Evolutionary conservation across 2,113 vertebrate species (phyloP).

Genomic region (Desmodus rotundus): DNA sequence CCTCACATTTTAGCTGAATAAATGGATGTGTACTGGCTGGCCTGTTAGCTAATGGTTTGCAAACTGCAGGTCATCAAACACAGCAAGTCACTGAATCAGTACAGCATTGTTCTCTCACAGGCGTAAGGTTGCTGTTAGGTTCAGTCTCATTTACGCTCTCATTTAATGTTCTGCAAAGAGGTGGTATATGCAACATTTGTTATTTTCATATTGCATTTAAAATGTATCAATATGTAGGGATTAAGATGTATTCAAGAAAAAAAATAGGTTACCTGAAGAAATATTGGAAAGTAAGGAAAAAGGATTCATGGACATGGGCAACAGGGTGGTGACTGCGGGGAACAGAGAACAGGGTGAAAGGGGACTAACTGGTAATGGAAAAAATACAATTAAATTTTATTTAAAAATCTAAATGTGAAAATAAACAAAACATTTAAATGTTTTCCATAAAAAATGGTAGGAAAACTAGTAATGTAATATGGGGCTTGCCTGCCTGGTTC

Average conservation of each 20-base stretch:
- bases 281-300: neutral
- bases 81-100: neutral
- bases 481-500: neutral
- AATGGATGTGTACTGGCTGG: neutral
- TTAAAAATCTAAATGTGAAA: neutral
- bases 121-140: neutral
- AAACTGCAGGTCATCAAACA: slow-evolving; percentile 42
- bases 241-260: slow-evolving; percentile 9
- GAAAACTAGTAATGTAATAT: neutral
- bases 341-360: too few species aligned
- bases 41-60: slow-evolving; percentile 17
- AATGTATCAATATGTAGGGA: neutral
- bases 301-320: too few species aligned
- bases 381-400: too few species aligned
- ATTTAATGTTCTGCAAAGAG: slow-evolving; percentile 29
- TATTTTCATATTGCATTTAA: neutral
- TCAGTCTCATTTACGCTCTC: slow-evolving; percentile 4
- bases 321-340: too few species aligned
- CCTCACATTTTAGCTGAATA: slow-evolving; percentile 24
- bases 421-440: neutral
- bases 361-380: too few species aligned
- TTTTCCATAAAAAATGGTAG: neutral
- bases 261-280: neutral
- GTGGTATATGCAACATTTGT: neutral
- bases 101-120: neutral